Evolutionary conservation across 2,113 vertebrate genomes (phyloP).

Genomic region (Engraulis encrasicolus): DNA sequence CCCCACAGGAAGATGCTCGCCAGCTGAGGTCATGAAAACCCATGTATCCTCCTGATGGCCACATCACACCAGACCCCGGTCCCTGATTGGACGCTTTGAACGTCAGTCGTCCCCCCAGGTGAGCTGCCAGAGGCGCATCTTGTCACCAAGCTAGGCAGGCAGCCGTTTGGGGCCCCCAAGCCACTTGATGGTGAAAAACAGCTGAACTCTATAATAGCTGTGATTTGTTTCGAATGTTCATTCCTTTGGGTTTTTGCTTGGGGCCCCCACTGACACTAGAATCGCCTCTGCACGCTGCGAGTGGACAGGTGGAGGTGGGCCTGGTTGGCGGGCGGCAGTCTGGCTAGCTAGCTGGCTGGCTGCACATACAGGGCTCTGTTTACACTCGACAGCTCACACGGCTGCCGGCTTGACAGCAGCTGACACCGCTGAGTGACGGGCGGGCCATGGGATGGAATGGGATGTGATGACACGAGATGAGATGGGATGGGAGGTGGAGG

Average conservation of each 20-base stretch:
- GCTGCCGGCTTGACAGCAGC: background rate
- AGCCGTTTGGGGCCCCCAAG: too few relatives aligned
- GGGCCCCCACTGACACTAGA: too few relatives aligned
- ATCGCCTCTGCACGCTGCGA: too few relatives aligned
- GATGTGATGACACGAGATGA: background rate
- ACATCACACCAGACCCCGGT: background rate
- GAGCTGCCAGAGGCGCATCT: too few relatives aligned
- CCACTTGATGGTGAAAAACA: too few relatives aligned
- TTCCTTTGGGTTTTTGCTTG: too few relatives aligned
- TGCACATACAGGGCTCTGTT: constrained; percentile 1
- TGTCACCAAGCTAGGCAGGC: background rate
- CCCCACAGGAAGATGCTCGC: background rate
- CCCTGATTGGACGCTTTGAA: background rate
- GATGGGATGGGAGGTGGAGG: background rate
- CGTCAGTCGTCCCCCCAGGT: background rate
- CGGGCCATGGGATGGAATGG: background rate
- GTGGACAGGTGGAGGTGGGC: background rate
- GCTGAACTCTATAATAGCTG: too few relatives aligned
- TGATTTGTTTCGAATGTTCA: too few relatives aligned
- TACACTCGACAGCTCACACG: background rate
- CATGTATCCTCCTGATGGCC: background rate
- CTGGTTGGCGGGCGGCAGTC: too few relatives aligned
- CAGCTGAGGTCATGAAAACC: background rate
- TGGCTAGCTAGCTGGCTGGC: too few relatives aligned
- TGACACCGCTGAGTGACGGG: background rate